Conservation (phyloP, 2,113 vertebrate genomes). For the Saguinus imperator region DNA sequence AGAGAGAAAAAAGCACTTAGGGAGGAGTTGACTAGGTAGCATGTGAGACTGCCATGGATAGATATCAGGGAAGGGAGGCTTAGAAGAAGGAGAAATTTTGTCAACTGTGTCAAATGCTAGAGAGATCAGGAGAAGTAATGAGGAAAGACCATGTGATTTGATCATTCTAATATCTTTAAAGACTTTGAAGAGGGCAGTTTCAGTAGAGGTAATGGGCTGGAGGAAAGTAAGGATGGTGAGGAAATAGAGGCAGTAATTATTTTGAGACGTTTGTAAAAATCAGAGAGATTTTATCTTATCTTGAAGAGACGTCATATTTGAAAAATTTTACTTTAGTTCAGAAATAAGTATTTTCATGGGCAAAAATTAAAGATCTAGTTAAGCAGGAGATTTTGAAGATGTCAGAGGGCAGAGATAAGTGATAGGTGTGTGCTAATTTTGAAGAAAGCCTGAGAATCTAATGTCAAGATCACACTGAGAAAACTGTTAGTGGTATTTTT, state of each 20-base stretch:
- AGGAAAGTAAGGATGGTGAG: neutral
- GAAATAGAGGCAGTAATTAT: neutral
- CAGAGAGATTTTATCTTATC: neutral
- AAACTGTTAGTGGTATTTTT: neutral
- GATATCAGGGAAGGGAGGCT: neutral
- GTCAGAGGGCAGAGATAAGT: neutral
- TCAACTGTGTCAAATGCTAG: neutral
- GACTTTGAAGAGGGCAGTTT: neutral
- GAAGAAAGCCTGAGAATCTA: neutral
- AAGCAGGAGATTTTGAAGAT: neutral
- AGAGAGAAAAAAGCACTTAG: neutral
- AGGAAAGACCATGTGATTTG: neutral
- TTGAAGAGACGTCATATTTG: neutral
- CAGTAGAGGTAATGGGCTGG: neutral
- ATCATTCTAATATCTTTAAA: neutral
- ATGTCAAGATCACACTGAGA: neutral
- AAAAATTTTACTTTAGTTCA: constrained; percentile 10
- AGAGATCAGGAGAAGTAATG: neutral
- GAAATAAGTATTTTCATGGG: neutral
- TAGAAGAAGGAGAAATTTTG: neutral
- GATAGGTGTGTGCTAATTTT: neutral
- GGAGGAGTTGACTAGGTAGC: neutral
- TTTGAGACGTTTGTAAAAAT: neutral
- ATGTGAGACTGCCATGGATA: neutral
- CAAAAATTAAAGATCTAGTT: neutral